phyloP scores from a whole-genome alignment of 2,113 vertebrate species.

The Eclectus roratus region DNA sequence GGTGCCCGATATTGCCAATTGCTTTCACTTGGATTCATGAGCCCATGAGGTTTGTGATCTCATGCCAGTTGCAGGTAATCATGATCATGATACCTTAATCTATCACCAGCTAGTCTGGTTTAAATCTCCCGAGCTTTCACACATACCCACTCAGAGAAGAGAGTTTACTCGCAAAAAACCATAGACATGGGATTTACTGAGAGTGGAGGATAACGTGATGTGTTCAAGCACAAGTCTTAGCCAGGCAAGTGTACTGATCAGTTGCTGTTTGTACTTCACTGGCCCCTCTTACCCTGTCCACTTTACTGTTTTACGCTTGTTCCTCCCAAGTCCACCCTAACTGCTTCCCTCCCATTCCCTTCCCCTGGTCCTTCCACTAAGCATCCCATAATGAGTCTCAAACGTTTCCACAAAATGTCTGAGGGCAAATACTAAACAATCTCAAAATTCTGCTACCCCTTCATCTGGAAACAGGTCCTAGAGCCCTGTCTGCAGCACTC shows the following conservation, averaged over 20 bases:
- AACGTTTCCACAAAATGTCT: neutral
- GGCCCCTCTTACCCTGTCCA: neutral
- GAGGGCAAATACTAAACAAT: neutral
- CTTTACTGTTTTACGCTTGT: neutral
- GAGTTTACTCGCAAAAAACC: neutral
- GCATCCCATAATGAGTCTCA: neutral
- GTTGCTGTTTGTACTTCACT: neutral
- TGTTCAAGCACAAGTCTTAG: neutral
- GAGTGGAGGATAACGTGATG: neutral
- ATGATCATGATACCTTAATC: neutral
- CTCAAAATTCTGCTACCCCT: neutral
- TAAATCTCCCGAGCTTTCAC: neutral
- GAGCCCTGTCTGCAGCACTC: neutral
- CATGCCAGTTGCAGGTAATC: neutral
- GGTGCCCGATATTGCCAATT: neutral
- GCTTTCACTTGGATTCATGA: neutral
- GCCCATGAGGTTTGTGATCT: neutral
- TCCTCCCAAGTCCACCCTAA: neutral
- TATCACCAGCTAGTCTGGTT: neutral
- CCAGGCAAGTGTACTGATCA: neutral
- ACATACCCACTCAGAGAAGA: neutral
- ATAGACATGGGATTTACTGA: neutral
- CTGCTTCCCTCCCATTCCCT: neutral
- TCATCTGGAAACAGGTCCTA: neutral
- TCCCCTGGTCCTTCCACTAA: neutral